Conservation (phyloP, 1,140 invertebrate genomes). For the Papilio polyxenes region DNA sequence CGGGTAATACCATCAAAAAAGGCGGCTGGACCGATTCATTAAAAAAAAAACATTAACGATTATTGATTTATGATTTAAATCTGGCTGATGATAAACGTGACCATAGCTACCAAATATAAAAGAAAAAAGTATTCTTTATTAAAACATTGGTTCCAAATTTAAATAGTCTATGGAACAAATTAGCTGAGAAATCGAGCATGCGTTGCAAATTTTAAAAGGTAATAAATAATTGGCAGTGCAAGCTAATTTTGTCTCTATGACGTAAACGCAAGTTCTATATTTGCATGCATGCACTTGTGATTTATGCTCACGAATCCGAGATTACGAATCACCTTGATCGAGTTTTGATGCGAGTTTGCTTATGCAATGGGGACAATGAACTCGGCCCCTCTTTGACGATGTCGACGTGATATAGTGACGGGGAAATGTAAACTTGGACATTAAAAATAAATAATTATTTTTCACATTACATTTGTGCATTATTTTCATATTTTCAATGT, state of each 20-base stretch:
- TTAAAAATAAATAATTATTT: neutral
- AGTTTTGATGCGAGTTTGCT: constrained; percentile 60
- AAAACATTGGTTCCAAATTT: constrained; percentile 6
- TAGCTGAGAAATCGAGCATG: constrained; percentile 11
- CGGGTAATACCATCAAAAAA: constrained; percentile 58
- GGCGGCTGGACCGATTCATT: constrained; percentile 52
- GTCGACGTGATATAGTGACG: constrained; percentile 9
- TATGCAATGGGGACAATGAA: constrained; percentile 64
- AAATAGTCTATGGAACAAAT: constrained; percentile 29
- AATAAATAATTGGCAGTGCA: neutral
- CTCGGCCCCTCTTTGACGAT: constrained; percentile 36
- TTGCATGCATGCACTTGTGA: constrained; percentile 41
- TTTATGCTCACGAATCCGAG: constrained; percentile 41
- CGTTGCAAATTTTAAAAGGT: constrained; percentile 18
- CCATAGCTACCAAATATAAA: constrained; percentile 5
- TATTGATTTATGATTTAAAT: constrained; percentile 45
- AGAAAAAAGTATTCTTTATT: neutral
- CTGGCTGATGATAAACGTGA: constrained; percentile 9
- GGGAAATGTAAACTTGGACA: neutral
- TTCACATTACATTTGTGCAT: neutral
- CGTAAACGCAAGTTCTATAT: constrained; percentile 37
- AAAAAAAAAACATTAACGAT: constrained; percentile 45
- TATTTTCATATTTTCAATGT: neutral
- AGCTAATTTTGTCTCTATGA: constrained; percentile 30
- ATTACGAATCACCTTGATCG: constrained; percentile 62